A percentile compares a stretch with the other conserved stretches of the same genome.
Conservation (phyloP, 2,113 vertebrate genomes). For the Oreocharis arfaki region DNA sequence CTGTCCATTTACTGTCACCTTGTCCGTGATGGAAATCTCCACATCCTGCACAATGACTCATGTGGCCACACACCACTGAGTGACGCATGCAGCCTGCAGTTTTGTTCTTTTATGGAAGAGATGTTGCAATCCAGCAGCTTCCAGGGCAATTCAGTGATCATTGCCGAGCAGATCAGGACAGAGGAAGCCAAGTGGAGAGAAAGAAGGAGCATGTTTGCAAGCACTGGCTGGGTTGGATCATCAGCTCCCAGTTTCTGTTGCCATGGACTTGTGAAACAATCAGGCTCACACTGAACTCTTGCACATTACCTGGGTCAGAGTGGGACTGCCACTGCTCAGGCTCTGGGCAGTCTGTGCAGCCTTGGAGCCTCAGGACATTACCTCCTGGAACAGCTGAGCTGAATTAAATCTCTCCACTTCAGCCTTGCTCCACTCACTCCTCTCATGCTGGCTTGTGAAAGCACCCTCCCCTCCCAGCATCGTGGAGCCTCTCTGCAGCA, state of each 20-base stretch:
- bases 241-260: neutral
- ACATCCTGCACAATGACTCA: neutral
- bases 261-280: neutral
- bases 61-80: accelerated
- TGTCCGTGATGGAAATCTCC: neutral
- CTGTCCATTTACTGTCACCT: neutral
- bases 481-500: accelerated
- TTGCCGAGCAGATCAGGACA: neutral
- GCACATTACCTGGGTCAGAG: neutral
- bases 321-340: neutral
- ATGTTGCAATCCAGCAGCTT: neutral
- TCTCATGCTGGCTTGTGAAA: neutral
- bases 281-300: neutral
- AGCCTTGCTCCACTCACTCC: neutral
- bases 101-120: neutral
- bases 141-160: neutral
- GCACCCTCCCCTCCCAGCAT: accelerated
- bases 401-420: neutral
- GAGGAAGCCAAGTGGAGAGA: neutral
- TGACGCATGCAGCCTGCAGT: neutral
- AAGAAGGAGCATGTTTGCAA: neutral
- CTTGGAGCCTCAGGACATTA: neutral
- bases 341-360: neutral
- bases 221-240: neutral
- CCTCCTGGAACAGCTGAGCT: neutral